A percentile compares a stretch with the other conserved stretches of the same genome.
These are phyloP conservation scores for Vanessa cardui DNA, from an alignment of 2,888 invertebrate genomes.

Conservation along the genomic window DNA sequence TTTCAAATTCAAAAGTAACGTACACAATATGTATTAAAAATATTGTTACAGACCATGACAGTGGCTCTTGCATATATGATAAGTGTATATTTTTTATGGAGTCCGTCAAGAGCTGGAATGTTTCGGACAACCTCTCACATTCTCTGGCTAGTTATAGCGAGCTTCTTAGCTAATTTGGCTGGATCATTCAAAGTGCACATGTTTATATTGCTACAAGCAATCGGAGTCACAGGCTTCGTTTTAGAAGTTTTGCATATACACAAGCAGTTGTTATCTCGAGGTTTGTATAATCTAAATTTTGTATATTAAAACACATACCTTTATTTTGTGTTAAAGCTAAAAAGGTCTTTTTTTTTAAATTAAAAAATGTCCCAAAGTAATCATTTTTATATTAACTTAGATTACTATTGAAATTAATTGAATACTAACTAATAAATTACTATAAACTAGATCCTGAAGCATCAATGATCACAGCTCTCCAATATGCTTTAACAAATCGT, in stretches of 20 bases:
- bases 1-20: too few relatives aligned
- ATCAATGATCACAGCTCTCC: conserved; percentile 61
- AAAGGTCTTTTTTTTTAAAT: too few relatives aligned
- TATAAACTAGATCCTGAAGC: conserved; percentile 67
- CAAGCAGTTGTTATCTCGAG: conserved; percentile 74
- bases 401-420: too few relatives aligned
- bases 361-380: too few relatives aligned
- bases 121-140: conserved; percentile 87
- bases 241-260: conserved; percentile 83
- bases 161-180: conserved; percentile 88
- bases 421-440: background rate
- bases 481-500: conserved; percentile 58
- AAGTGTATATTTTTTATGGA: conserved; percentile 89
- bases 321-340: too few relatives aligned
- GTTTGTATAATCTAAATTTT: conserved; percentile 51
- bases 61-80: conserved; percentile 87
- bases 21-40: background rate
- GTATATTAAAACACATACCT: too few relatives aligned
- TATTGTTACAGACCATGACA: conserved; percentile 84
- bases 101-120: conserved; percentile 84
- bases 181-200: conserved; percentile 90
- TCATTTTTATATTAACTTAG: too few relatives aligned
- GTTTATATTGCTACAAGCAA: conserved; percentile 86
- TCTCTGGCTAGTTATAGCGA: conserved; percentile 89
- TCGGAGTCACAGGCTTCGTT: conserved; percentile 86